phyloP scores from a whole-genome alignment of 2,888 invertebrate genomes.

The Parnassius glacialis region DNA sequence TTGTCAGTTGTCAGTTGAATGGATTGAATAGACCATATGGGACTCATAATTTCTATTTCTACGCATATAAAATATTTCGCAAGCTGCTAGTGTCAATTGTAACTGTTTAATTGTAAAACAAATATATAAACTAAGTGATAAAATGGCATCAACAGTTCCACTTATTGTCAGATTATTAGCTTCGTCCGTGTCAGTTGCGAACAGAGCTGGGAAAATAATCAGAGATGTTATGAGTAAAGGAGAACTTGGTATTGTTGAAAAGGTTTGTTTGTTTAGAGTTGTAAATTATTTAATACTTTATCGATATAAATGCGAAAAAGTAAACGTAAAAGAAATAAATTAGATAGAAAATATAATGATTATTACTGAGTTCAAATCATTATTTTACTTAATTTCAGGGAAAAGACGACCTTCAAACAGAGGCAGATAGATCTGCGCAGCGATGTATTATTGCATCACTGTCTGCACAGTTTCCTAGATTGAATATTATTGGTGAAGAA shows the following conservation, averaged over 20 bases:
- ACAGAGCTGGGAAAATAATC: slow-evolving; percentile 93
- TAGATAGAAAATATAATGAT: too few species aligned
- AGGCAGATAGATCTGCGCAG: slow-evolving; percentile 98
- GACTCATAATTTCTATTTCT: too few species aligned
- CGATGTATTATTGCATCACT: slow-evolving; percentile 95
- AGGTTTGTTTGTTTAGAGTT: slow-evolving; percentile 75
- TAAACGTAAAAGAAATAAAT: too few species aligned
- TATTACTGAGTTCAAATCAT: too few species aligned
- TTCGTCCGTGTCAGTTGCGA: slow-evolving; percentile 89
- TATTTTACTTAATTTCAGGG: slow-evolving; percentile 74
- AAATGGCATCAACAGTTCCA: slow-evolving; percentile 83
- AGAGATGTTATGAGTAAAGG: slow-evolving; percentile 94
- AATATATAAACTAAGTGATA: background rate
- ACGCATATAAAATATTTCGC: too few species aligned
- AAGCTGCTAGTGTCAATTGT: too few species aligned
- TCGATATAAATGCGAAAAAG: too few species aligned
- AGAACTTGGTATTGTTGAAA: slow-evolving; percentile 94
- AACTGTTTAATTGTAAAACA: too few species aligned
- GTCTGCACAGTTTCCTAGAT: slow-evolving; percentile 88
- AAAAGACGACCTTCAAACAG: slow-evolving; percentile 97
- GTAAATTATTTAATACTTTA: slow-evolving; percentile 21
- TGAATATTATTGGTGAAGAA: slow-evolving; percentile 96
- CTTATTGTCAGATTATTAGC: slow-evolving; percentile 87
- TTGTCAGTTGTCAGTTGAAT: too few species aligned
- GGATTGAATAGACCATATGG: too few species aligned